Base-by-base conservation (phyloP, 2,113 vertebrate species). In the Sphyrna mokarran region DNA sequence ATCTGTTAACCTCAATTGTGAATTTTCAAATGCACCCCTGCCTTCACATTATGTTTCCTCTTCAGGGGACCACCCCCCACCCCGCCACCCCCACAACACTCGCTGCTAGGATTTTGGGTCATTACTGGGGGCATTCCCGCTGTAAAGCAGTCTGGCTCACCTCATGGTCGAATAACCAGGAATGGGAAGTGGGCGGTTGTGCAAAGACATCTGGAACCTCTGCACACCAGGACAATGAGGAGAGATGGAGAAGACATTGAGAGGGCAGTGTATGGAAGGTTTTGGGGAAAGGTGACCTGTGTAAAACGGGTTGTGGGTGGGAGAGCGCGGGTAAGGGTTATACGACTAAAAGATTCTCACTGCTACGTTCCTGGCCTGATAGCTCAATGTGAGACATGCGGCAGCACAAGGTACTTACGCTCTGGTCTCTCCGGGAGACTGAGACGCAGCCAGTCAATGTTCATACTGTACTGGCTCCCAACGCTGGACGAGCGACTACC, bases 401-500 rank as follows among this genome's bases (percentile, higher is more conserved):
- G 16, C 13, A 33, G 10, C 16, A n/a, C 0, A 33, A 61, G 54
- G 5, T 6, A 96, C 98, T 98, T 96, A 99, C 99, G 98, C 96
- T 99, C 99, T 0, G 97, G 98, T 87, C 97, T 98, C 97, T 99
- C 99, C 0, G 98, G 98, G 96, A 98, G 97, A 96, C 97, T 68
- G 96, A 98, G 97, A 91, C 97, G 98, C 16, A 98, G 96, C 99
- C 98, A 99, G 93, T 99, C 98, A 96, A 99, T 96, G 96, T 98
- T 98, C 97, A 98, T 87, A 9, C 98, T 98, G 97, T 98, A 98
- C 83, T 98, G 98, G 97, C 99, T 99, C 97, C 98, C 98, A 96
- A 99, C 97, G 0, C 99, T 99, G 96, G 98, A 99, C 0, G 98
- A 99, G 3, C 98, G 97, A 96, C 98, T 99, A 95, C 99, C 98